A percentile compares a stretch with the other conserved stretches of the same genome.
Conservation (phyloP, 2,888 invertebrate genomes). For the Eustalomyia histrio region DNA sequence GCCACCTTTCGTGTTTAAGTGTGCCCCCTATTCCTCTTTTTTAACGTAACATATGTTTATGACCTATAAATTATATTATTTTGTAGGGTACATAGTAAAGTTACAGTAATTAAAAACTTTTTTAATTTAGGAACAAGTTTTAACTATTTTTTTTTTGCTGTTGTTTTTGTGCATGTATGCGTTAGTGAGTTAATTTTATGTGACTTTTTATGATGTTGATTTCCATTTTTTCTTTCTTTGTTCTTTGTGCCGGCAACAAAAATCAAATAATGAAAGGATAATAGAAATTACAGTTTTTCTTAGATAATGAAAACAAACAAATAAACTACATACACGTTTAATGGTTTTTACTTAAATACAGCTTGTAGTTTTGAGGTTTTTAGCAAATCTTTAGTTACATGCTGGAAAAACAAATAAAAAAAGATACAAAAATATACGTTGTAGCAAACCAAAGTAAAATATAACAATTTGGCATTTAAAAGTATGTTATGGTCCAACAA, state of each 20-base stretch:
- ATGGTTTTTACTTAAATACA: conserved; percentile 22
- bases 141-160: neutral
- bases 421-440: neutral
- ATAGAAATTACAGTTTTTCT: conserved; percentile 16
- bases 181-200: conserved; percentile 35
- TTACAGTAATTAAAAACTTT: conserved; percentile 55
- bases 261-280: conserved; percentile 7
- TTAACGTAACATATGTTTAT: too few species aligned
- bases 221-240: neutral
- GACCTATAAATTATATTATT: too few species aligned
- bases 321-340: conserved; percentile 24
- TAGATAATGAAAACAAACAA: neutral
- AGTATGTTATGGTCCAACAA: conserved; percentile 44
- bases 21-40: too few species aligned
- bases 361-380: conserved; percentile 25
- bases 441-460: conserved; percentile 32
- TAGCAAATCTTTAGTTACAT: conserved; percentile 24
- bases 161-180: neutral
- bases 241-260: conserved; percentile 10
- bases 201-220: conserved; percentile 9
- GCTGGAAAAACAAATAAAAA: neutral
- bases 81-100: too few species aligned
- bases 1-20: too few species aligned
- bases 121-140: conserved; percentile 57
- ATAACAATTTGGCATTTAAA: conserved; percentile 53